Evolutionary conservation across 2,113 vertebrate species (phyloP).

Genomic region (Capricornis sumatraensis): DNA sequence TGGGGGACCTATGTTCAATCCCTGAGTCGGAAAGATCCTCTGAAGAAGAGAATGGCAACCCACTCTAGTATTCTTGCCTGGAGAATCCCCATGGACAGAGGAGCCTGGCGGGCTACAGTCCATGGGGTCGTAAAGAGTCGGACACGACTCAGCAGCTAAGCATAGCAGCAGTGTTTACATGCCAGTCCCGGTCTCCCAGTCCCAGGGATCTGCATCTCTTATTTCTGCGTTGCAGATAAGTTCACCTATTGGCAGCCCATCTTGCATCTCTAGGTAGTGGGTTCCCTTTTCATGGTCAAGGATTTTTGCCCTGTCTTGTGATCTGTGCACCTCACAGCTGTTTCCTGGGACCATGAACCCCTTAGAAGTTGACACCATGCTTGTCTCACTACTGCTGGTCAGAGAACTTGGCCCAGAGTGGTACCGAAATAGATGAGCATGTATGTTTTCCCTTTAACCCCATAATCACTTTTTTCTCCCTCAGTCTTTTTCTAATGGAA

Average conservation of each 20-base stretch:
- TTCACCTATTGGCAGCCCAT: background rate
- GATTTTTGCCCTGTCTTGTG: background rate
- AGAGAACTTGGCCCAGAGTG: background rate
- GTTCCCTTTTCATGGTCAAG: background rate
- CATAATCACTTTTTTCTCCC: background rate
- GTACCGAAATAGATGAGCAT: background rate
- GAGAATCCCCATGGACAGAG: background rate
- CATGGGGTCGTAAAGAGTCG: rapidly evolving
- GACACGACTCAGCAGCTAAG: background rate
- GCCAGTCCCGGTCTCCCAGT: background rate
- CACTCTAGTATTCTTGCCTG: background rate
- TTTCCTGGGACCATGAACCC: background rate
- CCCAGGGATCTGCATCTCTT: background rate
- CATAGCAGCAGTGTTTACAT: background rate
- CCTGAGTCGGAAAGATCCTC: background rate
- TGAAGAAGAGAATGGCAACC: background rate
- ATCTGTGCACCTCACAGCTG: background rate
- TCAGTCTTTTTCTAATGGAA: conserved; percentile 49
- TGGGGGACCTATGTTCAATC: background rate
- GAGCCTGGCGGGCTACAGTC: background rate
- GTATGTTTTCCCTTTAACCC: conserved; percentile 5
- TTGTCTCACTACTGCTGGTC: background rate
- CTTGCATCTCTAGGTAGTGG: background rate
- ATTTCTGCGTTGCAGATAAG: background rate
- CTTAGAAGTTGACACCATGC: background rate